Conservation (phyloP, 2,797 vertebrate genomes). For the Aeoliscus strigatus region DNA sequence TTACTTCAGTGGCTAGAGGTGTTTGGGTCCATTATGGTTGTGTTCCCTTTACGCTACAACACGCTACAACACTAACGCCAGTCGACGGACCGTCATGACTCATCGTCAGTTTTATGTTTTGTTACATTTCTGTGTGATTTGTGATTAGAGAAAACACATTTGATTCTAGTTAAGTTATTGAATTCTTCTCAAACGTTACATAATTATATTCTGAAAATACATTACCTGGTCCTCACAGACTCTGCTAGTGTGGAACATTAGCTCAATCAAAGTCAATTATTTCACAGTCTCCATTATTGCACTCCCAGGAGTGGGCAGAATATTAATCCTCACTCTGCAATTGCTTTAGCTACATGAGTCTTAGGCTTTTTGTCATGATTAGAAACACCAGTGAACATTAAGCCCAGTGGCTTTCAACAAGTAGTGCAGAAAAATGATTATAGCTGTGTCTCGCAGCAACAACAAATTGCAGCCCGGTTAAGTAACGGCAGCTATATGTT, state of each 20-base stretch:
- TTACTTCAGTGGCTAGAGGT: too few species aligned
- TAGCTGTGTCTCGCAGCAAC: slow-evolving; percentile 35
- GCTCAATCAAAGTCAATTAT: slow-evolving; percentile 78
- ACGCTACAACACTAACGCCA: too few species aligned
- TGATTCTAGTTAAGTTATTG: slow-evolving; percentile 67
- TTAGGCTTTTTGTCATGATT: slow-evolving; percentile 61
- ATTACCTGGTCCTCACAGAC: slow-evolving; percentile 59
- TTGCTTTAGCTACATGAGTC: slow-evolving; percentile 57
- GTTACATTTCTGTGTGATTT: slow-evolving; percentile 54
- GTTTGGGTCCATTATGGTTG: too few species aligned
- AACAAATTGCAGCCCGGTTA: slow-evolving; percentile 17
- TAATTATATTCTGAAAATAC: slow-evolving; percentile 59
- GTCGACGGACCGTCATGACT: too few species aligned
- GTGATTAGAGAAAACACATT: slow-evolving; percentile 59
- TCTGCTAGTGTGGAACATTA: slow-evolving; percentile 66
- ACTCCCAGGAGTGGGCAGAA: slow-evolving; percentile 59
- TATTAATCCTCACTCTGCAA: slow-evolving; percentile 59
- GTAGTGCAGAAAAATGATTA: slow-evolving; percentile 46
- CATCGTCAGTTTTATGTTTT: too few species aligned
- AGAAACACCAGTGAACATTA: slow-evolving; percentile 64
- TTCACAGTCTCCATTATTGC: slow-evolving; percentile 68
- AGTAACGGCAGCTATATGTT: slow-evolving; percentile 18
- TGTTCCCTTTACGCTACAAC: too few species aligned
- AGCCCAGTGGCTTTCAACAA: slow-evolving; percentile 51
- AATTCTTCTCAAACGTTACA: slow-evolving; percentile 51